Evolutionary conservation across 2,113 vertebrate genomes (phyloP).

Genomic region (Xiphias gladius): DNA sequence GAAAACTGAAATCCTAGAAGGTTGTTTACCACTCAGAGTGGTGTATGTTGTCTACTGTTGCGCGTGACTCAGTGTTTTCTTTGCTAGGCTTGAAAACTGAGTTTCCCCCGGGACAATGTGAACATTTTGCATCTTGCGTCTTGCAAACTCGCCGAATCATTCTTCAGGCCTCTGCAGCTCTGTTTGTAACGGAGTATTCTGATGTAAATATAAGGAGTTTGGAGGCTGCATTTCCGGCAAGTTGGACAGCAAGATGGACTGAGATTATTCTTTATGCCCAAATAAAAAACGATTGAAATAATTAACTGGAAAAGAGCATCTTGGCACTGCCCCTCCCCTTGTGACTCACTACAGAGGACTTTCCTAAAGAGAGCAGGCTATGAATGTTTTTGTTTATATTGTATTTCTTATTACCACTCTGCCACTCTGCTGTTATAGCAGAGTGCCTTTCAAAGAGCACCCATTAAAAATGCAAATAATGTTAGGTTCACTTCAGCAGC

Average conservation of each 20-base stretch:
- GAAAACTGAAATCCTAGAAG: conserved; percentile 33
- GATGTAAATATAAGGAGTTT: conserved; percentile 18
- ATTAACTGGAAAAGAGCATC: conserved; percentile 15
- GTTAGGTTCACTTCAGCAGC: conserved; percentile 52
- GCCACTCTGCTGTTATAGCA: conserved; percentile 46
- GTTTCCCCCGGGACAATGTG: conserved; percentile 29
- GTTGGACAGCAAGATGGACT: background rate
- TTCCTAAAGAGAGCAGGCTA: conserved; percentile 7
- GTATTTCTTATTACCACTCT: conserved; percentile 35
- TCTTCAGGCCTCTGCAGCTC: conserved; percentile 10
- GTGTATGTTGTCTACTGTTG: conserved; percentile 34
- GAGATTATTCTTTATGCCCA: background rate
- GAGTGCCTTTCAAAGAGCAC: conserved; percentile 57
- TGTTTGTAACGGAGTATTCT: conserved; percentile 14
- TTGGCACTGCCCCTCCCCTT: background rate
- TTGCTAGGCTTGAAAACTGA: conserved; percentile 25
- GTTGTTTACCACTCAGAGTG: conserved; percentile 38
- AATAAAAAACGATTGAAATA: conserved; percentile 16
- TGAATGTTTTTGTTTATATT: conserved; percentile 43
- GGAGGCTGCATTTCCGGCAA: conserved; percentile 7
- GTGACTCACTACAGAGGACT: conserved; percentile 19
- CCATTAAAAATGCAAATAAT: conserved; percentile 74
- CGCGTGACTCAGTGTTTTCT: conserved; percentile 44
- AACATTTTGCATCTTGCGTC: conserved; percentile 42
- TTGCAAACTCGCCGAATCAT: conserved; percentile 5